phyloP scores from a whole-genome alignment of 2,888 invertebrate genomes.

The Platerodrilus igneus region DNA sequence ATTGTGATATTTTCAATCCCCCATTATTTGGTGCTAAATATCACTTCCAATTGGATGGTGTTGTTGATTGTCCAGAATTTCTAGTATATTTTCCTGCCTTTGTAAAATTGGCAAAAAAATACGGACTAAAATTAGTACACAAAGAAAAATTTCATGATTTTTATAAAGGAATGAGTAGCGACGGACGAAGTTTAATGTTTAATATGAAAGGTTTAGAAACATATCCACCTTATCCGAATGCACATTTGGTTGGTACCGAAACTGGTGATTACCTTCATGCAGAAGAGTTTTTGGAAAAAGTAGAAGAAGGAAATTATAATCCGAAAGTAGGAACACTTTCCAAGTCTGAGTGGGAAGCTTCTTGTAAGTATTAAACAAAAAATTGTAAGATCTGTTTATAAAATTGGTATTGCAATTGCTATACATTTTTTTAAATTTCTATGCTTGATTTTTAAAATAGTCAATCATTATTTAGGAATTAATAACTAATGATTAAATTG shows the following conservation, averaged over 20 bases:
- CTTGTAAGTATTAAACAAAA: constrained; percentile 71
- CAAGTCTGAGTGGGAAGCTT: constrained; percentile 88
- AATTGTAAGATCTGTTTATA: neutral
- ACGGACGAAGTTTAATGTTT: constrained; percentile 59
- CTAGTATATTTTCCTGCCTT: constrained; percentile 89
- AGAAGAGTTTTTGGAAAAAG: constrained; percentile 51
- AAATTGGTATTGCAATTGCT: neutral
- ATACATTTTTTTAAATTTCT: constrained; percentile 8
- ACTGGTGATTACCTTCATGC: constrained; percentile 71
- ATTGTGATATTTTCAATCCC: constrained; percentile 61
- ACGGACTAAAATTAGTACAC: constrained; percentile 63
- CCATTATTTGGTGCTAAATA: constrained; percentile 95
- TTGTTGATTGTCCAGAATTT: constrained; percentile 98
- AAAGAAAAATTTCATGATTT: constrained; percentile 76
- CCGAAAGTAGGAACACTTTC: constrained; percentile 75
- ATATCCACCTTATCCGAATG: constrained; percentile 61
- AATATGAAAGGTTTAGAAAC: constrained; percentile 79
- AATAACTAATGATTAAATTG: no score
- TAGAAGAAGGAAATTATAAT: constrained; percentile 41
- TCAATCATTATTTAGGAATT: no score
- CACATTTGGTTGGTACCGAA: constrained; percentile 56
- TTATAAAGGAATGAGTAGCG: constrained; percentile 60
- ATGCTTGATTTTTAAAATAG: no score
- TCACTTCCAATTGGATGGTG: constrained; percentile 91
- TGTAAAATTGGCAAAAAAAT: constrained; percentile 66